Conservation (phyloP, 2,888 invertebrate genomes). For the Ormyrus rosae region DNA sequence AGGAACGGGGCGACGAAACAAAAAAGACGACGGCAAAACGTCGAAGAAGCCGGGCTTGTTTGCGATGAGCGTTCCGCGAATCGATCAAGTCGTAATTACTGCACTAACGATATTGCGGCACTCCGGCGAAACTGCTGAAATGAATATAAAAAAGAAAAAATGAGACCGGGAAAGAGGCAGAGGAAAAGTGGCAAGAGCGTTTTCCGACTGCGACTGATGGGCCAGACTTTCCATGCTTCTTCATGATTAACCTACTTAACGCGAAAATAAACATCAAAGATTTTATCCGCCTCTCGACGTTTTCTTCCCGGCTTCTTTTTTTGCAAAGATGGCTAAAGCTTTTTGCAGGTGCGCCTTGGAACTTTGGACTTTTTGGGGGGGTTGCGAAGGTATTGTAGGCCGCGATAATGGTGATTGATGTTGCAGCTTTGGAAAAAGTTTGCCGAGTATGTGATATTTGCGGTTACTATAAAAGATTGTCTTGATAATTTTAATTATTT, state of each 20-base stretch:
- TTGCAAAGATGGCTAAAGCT: too few relatives aligned
- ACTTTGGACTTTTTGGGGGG: too few relatives aligned
- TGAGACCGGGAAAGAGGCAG: neutral
- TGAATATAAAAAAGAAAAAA: neutral
- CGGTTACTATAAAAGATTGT: too few relatives aligned
- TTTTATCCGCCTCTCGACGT: neutral
- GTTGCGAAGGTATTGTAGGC: too few relatives aligned
- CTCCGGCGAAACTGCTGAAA: neutral
- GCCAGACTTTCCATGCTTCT: neutral
- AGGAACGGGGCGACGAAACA: neutral
- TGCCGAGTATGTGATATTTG: too few relatives aligned
- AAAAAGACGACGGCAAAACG: neutral
- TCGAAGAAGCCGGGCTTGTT: neutral
- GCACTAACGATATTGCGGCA: constrained; percentile 4
- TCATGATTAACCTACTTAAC: neutral
- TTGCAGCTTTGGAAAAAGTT: too few relatives aligned
- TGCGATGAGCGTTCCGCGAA: neutral
- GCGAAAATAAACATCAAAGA: neutral
- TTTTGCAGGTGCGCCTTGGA: too few relatives aligned
- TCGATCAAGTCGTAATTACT: neutral
- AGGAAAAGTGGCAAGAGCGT: neutral
- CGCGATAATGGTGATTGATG: too few relatives aligned
- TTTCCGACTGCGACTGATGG: too few relatives aligned
- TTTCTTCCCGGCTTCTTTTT: too few relatives aligned
- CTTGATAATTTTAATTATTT: too few relatives aligned